Conservation (phyloP, 1,140 invertebrate species). For the fruit fly (Drosophila melanogaster) region DNA sequence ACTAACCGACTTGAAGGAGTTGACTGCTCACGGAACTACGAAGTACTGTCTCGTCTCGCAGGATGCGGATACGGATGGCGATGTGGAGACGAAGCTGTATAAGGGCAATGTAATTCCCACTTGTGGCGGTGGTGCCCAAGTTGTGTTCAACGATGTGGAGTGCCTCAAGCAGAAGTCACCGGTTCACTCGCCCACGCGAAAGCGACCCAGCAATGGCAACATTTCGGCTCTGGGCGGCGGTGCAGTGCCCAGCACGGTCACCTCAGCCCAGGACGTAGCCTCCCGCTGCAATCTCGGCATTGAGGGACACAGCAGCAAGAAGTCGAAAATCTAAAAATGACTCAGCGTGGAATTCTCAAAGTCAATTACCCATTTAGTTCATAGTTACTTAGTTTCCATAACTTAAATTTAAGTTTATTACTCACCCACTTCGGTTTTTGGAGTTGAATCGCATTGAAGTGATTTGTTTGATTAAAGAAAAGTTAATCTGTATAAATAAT, state of each 20-base stretch:
- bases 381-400: constrained; percentile 19
- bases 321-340: constrained; percentile 67
- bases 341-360: constrained; percentile 4
- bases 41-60: constrained; percentile 97
- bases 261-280: constrained; percentile 65
- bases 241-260: constrained; percentile 53
- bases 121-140: constrained; percentile 95
- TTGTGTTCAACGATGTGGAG: constrained; percentile 98
- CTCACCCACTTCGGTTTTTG: constrained; percentile 16
- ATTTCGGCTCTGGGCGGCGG: constrained; percentile 53
- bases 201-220: constrained; percentile 74
- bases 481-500: constrained; percentile 30
- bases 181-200: constrained; percentile 80
- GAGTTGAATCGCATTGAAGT: constrained; percentile 40
- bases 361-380: constrained; percentile 8
- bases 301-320: constrained; percentile 81
- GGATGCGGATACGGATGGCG: constrained; percentile 95
- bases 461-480: constrained; percentile 27
- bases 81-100: constrained; percentile 95
- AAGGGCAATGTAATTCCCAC: constrained; percentile 98
- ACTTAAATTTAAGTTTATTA: constrained; percentile 42
- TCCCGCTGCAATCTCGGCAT: constrained; percentile 81
- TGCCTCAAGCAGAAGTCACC: constrained; percentile 94
- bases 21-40: constrained; percentile 90
- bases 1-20: constrained; percentile 89